Evolutionary conservation across 2,888 invertebrate genomes (phyloP).

Genomic region (Diogma glabrata): DNA sequence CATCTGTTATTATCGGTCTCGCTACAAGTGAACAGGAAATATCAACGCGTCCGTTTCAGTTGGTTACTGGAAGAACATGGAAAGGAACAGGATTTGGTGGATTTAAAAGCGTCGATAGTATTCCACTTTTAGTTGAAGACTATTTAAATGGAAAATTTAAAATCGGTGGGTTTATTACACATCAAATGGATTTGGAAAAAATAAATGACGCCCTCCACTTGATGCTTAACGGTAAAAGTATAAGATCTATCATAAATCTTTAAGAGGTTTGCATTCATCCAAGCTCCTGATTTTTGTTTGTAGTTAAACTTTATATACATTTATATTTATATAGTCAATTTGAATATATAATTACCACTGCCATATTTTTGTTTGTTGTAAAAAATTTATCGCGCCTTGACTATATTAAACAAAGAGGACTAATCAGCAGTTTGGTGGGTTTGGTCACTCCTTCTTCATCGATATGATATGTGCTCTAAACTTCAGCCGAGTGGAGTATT

Average conservation of each 20-base stretch:
- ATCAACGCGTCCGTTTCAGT: slow-evolving; percentile 91
- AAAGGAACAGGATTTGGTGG: slow-evolving; percentile 90
- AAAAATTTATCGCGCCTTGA: no score
- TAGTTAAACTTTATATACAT: no score
- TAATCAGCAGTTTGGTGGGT: no score
- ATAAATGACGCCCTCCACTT: slow-evolving; percentile 90
- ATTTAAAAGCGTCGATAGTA: slow-evolving; percentile 91
- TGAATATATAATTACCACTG: no score
- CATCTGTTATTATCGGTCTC: slow-evolving; percentile 91
- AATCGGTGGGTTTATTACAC: slow-evolving; percentile 90
- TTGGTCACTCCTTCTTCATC: no score
- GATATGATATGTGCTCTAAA: no score
- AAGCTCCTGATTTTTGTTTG: no score
- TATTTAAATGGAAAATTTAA: slow-evolving; percentile 73
- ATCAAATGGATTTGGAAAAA: slow-evolving; percentile 59
- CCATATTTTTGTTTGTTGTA: no score
- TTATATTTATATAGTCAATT: no score
- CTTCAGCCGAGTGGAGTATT: no score
- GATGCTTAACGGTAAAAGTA: slow-evolving; percentile 73
- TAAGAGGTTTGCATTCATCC: no score
- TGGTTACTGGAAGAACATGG: slow-evolving; percentile 97
- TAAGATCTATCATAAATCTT: slow-evolving; percentile 43
- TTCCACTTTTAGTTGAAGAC: slow-evolving; percentile 79
- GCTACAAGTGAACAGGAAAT: slow-evolving; percentile 95
- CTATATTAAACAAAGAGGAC: no score